A percentile compares a stretch with the other conserved stretches of the same genome.
Evolutionary conservation across 2,888 invertebrate genomes (phyloP).

Genomic region (Gastrophysa polygoni): DNA sequence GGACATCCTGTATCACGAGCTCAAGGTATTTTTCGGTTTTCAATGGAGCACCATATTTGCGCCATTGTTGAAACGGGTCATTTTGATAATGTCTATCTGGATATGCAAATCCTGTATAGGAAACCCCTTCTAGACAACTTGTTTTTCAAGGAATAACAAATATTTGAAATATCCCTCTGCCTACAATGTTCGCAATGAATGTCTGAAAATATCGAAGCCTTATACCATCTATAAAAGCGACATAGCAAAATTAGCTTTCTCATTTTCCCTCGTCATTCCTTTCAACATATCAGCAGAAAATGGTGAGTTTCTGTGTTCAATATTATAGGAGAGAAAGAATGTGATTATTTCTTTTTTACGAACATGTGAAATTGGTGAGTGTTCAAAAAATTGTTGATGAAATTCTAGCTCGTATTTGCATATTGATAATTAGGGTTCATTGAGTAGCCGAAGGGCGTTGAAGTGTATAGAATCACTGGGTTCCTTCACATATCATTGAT

Average conservation of each 20-base stretch:
- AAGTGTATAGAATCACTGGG: too few relatives aligned
- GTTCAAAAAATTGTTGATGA: too few relatives aligned
- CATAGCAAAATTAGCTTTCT: neutral
- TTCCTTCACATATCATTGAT: too few relatives aligned
- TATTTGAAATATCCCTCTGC: neutral
- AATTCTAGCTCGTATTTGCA: too few relatives aligned
- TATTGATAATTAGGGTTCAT: too few relatives aligned
- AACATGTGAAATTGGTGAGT: too few relatives aligned
- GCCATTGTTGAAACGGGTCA: too few relatives aligned
- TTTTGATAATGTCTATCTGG: neutral
- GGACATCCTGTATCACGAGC: too few relatives aligned
- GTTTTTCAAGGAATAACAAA: conserved; percentile 2
- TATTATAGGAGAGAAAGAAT: too few relatives aligned
- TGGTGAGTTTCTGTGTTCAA: conserved; percentile 17
- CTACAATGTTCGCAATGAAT: conserved; percentile 15
- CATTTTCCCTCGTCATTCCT: conserved; percentile 11
- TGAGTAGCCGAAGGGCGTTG: too few relatives aligned
- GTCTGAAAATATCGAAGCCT: conserved; percentile 26
- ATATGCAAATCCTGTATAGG: neutral
- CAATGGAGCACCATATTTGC: too few relatives aligned
- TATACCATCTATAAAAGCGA: conserved; percentile 16
- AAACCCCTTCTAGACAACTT: neutral
- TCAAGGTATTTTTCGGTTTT: neutral
- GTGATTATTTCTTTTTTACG: too few relatives aligned
- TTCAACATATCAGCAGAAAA: conserved; percentile 2